Base-by-base conservation (phyloP, 2,888 invertebrate genomes). In the Steinernema scapterisci region DNA sequence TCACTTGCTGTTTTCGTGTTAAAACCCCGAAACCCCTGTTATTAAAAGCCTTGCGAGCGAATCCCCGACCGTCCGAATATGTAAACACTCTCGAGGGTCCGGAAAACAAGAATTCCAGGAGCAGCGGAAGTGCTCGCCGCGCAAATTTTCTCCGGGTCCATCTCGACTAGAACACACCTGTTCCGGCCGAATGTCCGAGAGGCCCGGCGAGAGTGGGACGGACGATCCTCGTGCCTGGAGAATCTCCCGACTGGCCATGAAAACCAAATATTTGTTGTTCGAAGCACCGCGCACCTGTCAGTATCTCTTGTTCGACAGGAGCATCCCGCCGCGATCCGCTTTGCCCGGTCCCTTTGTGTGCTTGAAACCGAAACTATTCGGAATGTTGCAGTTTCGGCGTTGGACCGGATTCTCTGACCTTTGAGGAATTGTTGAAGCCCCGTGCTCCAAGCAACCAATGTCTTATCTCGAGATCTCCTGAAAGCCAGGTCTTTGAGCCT, bases 221-320 rank as follows among this genome's bases (percentile, higher is more conserved):
- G 38, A 21, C 31, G 48, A 48, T 48, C 48, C 63, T n/a, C n/a
- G n/a, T n/a, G n/a, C n/a, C n/a, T n/a, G n/a, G n/a, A n/a, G 27
- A 63, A 25, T 27, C 63, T 31, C 31, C 27, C 63, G 48, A 16
- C 48, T 48, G n/a, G n/a, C 48, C 19, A 63, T 63, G 25, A 38
- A 63, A 63, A 31, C 31, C 63, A 63, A 63, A 63, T 63, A 63
- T 63, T 63, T 63, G 63, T 19, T 16, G 27, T 63, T 9, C 38
- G 3, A 38, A 38, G 9, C 38, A 9, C 38, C 63, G 63, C 63
- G 63, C 63, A 63, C 63, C 63, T 63, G 63, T 63, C 63, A 11
- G 31, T 63, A 63, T 63, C 63, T 63, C 63, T 63, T 63, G 63
- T 63, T 63, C 63, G 31, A 63, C 63, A 27, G 21, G 63, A 21